Conservation (phyloP, 23 tunicate genomes). For the Ciona savignyi region DNA sequence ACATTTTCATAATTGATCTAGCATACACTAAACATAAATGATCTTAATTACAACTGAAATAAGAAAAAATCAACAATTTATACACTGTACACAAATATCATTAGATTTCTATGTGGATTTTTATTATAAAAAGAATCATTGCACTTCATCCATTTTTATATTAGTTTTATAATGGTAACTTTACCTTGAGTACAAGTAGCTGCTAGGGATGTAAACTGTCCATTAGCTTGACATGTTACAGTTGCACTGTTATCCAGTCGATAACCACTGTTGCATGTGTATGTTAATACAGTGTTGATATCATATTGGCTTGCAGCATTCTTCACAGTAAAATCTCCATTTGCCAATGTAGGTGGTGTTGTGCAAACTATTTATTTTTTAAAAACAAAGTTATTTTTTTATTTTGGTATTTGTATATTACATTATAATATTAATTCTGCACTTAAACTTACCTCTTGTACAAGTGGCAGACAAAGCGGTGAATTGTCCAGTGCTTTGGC, state of each 20-base stretch:
- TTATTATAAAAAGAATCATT: too few relatives aligned
- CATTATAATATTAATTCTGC: too few relatives aligned
- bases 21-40: too few relatives aligned
- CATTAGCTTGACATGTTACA: slow-evolving; percentile 3
- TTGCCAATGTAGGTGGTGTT: background rate
- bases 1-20: too few relatives aligned
- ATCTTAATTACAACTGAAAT: too few relatives aligned
- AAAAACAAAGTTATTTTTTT: background rate
- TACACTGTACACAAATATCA: too few relatives aligned
- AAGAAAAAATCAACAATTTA: too few relatives aligned
- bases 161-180: too few relatives aligned
- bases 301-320: background rate
- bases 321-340: background rate
- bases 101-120: too few relatives aligned
- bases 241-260: background rate
- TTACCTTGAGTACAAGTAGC: slow-evolving; percentile 8
- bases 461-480: background rate
- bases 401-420: too few relatives aligned
- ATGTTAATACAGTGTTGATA: background rate
- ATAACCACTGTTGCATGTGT: slow-evolving; percentile 7
- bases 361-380: background rate
- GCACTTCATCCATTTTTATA: too few relatives aligned
- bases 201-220: background rate
- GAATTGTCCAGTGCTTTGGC: background rate
- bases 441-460: background rate